Evolutionary conservation across 1,140 invertebrate genomes (phyloP).

Genomic region (Brachionus rotundiformis): DNA sequence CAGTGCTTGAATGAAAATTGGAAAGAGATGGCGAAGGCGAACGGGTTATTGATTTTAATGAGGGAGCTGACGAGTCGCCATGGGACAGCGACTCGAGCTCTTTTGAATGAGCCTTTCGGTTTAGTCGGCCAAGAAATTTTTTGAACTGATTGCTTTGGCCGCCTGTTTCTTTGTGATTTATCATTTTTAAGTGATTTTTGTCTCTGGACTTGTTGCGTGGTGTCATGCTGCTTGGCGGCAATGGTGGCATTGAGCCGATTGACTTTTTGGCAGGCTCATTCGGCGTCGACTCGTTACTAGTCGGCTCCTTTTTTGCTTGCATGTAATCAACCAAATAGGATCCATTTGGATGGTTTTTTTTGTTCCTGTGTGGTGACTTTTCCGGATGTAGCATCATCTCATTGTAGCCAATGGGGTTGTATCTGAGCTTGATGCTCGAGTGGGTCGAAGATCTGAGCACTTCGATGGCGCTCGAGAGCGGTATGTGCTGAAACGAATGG

Average conservation of each 20-base stretch:
- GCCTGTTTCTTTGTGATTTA: constrained; percentile 15
- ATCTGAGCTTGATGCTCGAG: constrained; percentile 91
- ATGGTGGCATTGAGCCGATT: constrained; percentile 30
- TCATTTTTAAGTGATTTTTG: constrained; percentile 23
- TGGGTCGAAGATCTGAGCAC: constrained; percentile 89
- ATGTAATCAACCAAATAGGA: constrained; percentile 66
- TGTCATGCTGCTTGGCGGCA: constrained; percentile 17
- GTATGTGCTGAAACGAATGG: constrained; percentile 88
- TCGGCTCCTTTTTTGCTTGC: constrained; percentile 72
- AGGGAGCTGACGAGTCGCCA: constrained; percentile 56
- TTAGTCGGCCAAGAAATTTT: constrained; percentile 33
- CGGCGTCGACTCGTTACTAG: background rate
- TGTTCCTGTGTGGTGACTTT: constrained; percentile 32
- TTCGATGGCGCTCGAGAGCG: constrained; percentile 83
- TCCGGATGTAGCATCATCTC: constrained; percentile 53
- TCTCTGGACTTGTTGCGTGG: constrained; percentile 43
- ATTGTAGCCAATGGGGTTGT: constrained; percentile 77
- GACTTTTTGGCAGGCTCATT: constrained; percentile 37
- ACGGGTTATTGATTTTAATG: constrained; percentile 61
- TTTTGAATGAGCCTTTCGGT: constrained; percentile 42
- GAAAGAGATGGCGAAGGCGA: constrained; percentile 58
- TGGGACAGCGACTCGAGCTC: constrained; percentile 36
- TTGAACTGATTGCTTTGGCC: background rate
- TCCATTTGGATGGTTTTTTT: background rate
- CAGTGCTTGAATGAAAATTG: constrained; percentile 43